These are phyloP conservation scores for Pararge aegeria DNA, from an alignment of 1,140 invertebrate species.

Conservation along the genomic window DNA sequence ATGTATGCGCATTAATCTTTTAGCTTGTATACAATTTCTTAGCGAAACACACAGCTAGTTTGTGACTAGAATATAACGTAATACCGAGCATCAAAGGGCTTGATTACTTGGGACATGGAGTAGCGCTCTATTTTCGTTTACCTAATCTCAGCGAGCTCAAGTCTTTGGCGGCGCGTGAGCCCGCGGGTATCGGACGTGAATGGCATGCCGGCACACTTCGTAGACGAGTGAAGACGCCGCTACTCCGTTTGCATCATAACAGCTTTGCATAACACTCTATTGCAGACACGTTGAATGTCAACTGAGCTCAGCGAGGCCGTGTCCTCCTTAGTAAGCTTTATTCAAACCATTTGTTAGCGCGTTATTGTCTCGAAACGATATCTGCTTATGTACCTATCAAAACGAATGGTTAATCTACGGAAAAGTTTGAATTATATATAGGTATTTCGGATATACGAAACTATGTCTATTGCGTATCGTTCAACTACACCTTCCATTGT, in stretches of 20 bases:
- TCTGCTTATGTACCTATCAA: background rate
- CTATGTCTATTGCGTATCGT: background rate
- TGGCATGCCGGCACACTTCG: slow-evolving; percentile 37
- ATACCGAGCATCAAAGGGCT: slow-evolving; percentile 20
- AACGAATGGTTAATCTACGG: background rate
- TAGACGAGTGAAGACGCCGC: slow-evolving; percentile 51
- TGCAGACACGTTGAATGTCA: slow-evolving; percentile 63
- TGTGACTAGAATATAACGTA: slow-evolving; percentile 26
- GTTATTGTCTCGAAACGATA: slow-evolving; percentile 14
- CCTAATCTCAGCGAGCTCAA: slow-evolving; percentile 52
- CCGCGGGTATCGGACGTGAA: slow-evolving; percentile 45
- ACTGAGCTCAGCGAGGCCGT: slow-evolving; percentile 39
- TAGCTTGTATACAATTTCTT: background rate
- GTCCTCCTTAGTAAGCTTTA: slow-evolving; percentile 35
- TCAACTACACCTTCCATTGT: background rate
- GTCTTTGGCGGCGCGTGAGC: slow-evolving; percentile 35
- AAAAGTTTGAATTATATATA: too few relatives aligned
- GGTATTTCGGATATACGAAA: too few relatives aligned
- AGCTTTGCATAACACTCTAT: slow-evolving; percentile 63
- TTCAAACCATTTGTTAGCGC: slow-evolving; percentile 26
- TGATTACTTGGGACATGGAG: slow-evolving; percentile 10
- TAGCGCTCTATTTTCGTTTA: slow-evolving; percentile 51
- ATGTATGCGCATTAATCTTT: background rate
- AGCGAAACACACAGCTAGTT: background rate
- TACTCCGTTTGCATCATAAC: slow-evolving; percentile 52